Evolutionary conservation across 2,113 vertebrate genomes (phyloP).

Genomic region (Cynoglossus semilaevis): DNA sequence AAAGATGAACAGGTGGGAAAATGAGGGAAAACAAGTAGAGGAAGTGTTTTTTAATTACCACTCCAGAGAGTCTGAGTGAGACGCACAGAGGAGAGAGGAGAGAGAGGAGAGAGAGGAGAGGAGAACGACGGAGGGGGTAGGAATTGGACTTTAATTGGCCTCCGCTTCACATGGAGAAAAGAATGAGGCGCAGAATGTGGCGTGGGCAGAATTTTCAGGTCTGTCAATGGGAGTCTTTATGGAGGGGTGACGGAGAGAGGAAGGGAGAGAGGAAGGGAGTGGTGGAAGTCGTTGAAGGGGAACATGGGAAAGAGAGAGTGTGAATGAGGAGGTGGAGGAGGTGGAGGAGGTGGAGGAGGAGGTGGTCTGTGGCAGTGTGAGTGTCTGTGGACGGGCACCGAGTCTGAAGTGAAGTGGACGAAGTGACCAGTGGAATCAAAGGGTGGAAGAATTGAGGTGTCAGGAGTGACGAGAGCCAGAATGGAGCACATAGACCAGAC

Average conservation of each 20-base stretch:
- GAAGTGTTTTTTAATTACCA: too few species aligned
- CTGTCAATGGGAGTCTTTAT: conserved; percentile 73
- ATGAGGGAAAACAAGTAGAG: too few species aligned
- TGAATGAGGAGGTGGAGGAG: conserved; percentile 18
- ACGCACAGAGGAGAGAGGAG: too few species aligned
- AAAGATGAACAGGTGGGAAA: too few species aligned
- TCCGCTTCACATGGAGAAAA: conserved; percentile 51
- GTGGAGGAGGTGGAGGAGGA: conserved; percentile 17
- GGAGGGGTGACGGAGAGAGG: conserved; percentile 72
- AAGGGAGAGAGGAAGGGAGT: conserved; percentile 60
- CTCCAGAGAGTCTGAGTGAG: too few species aligned
- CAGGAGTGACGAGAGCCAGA: conserved; percentile 35
- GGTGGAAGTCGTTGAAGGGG: conserved; percentile 64
- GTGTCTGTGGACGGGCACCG: too few species aligned
- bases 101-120: conserved; percentile 58
- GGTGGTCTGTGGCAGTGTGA: conserved; percentile 14
- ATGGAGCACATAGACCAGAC: conserved; percentile 19
- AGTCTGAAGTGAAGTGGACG: conserved; percentile 51
- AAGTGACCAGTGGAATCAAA: conserved; percentile 40
- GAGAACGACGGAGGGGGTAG: conserved; percentile 52
- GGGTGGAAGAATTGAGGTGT: conserved; percentile 34
- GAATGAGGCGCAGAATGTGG: conserved; percentile 58
- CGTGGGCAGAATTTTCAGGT: conserved; percentile 65
- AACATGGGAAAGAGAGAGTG: conserved; percentile 48
- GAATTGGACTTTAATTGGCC: conserved; percentile 80